Percentiles rank a stretch among this genome's conserved stretches.
Evolutionary conservation across 2,797 vertebrate species (phyloP).

Genomic region (Ceyx erithaca): DNA sequence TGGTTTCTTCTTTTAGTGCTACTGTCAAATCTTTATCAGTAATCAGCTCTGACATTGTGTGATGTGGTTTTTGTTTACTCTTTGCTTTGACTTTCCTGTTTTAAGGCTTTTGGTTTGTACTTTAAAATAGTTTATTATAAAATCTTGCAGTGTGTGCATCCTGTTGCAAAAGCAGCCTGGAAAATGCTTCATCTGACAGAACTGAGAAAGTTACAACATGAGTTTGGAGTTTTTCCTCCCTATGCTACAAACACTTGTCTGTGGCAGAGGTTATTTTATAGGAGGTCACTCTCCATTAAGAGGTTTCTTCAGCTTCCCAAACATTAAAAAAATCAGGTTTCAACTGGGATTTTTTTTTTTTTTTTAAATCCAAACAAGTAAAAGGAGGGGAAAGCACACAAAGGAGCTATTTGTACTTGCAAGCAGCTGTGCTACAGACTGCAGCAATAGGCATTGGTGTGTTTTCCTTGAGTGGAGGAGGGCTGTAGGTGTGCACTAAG

Average conservation of each 20-base stretch:
- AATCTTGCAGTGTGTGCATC: background rate
- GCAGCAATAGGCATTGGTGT: background rate
- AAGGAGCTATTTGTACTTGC: conserved; percentile 34
- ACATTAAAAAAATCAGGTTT: background rate
- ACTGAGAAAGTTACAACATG: background rate
- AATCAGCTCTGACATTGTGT: background rate
- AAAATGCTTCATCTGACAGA: background rate
- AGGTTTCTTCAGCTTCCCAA: background rate
- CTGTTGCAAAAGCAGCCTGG: background rate
- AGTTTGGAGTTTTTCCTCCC: background rate
- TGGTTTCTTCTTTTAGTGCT: background rate
- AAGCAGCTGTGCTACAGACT: conserved; percentile 28
- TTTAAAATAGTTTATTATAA: background rate
- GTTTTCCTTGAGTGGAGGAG: background rate
- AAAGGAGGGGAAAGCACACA: background rate
- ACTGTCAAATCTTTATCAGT: background rate
- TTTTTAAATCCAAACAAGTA: background rate
- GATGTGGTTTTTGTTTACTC: background rate
- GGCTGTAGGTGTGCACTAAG: conserved; percentile 29
- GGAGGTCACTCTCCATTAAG: background rate
- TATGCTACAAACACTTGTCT: accelerated
- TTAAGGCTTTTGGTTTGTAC: background rate
- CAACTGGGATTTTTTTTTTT: background rate
- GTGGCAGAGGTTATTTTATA: background rate
- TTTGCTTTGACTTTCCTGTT: background rate